Conservation (phyloP, 2,888 invertebrate species). For the Venustoraphidia nigricollis region DNA sequence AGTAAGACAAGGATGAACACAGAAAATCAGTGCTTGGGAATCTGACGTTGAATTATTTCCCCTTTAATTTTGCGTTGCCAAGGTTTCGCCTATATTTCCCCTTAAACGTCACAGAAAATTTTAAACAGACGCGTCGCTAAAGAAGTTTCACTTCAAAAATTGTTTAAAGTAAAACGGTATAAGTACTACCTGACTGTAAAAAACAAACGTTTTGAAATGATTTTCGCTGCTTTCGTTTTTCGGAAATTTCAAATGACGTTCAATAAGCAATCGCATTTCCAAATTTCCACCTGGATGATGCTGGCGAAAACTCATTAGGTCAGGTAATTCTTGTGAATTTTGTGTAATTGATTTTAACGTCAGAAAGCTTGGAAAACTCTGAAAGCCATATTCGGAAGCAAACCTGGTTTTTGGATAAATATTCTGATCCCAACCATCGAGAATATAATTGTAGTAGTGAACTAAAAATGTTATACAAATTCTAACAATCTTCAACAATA, state of each 20-base stretch:
- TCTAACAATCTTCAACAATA: slow-evolving; percentile 1
- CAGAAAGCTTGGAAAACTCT: slow-evolving; percentile 65
- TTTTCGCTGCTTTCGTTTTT: slow-evolving; percentile 29
- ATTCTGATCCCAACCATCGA: slow-evolving; percentile 65
- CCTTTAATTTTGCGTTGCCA: too few species aligned
- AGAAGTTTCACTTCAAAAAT: too few species aligned
- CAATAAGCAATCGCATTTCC: slow-evolving; percentile 44
- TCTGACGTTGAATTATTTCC: too few species aligned
- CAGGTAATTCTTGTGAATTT: slow-evolving; percentile 31
- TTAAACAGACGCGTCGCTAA: too few species aligned
- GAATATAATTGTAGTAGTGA: slow-evolving; percentile 78
- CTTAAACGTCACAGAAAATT: too few species aligned
- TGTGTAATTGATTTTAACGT: slow-evolving; percentile 47
- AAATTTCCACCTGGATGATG: slow-evolving; percentile 65
- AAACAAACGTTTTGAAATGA: slow-evolving; percentile 55
- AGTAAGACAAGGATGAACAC: too few species aligned
- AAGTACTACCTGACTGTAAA: slow-evolving; percentile 55
- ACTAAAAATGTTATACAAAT: slow-evolving; percentile 31
- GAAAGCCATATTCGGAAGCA: slow-evolving; percentile 91
- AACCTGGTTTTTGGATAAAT: slow-evolving; percentile 74
- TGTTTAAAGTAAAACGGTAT: too few species aligned
- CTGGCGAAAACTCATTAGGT: slow-evolving; percentile 58
- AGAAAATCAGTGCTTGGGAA: too few species aligned
- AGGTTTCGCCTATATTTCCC: too few species aligned
- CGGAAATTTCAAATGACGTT: slow-evolving; percentile 45